Evolutionary conservation across 2,797 vertebrate species (phyloP), one percentile per base, ranked within the genome.

Genomic region (Labeo calbasu): DNA sequence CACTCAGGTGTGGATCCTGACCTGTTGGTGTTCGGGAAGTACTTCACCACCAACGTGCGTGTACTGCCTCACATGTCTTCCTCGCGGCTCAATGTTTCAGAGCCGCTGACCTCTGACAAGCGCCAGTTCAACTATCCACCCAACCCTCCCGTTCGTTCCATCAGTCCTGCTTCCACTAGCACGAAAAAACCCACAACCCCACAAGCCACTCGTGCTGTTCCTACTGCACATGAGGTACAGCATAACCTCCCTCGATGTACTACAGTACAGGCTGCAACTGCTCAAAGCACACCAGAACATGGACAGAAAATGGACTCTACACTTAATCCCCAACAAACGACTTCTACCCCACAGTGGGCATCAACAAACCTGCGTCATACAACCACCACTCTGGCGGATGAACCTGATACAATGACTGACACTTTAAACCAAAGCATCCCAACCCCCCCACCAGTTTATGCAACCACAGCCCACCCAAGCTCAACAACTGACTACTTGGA

Each of bases 11-110:
- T 94, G 81, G 98, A 99, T 93, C 97, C 98, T 15, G 98, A 99
- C 89, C 93, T 99, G 90, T 91, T 99, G 86, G 93, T 99, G 90
- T 99, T 99, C 91, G 96, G 96, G 86, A 97, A 97, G 82, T 84
- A 93, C 87, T 93, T 95, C 87, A 91, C 91, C 12, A 90, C 92
- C 50, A 92, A 92, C 2, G 88, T 93, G 0, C 92, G 93, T 0
- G 86, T 94, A 79, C 88, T 93, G 46, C 91, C 95, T 21, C 91
- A 93, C 87, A 87, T 93, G 73, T 70, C 83, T 73, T 95, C 92
- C 86, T 86, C 92, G 8, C 89, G 94, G 55, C 85, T 91, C 89
- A 93, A 96, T 43, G 86, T 87, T 82, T 95, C 91, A 9, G 91
- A 92, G 81, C 89, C 87, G 19, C 86, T 92, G 5, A 85, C 92